These are phyloP conservation scores for Pachydiplax longipennis DNA, from an alignment of 2,888 invertebrate species.

Conservation along the genomic window DNA sequence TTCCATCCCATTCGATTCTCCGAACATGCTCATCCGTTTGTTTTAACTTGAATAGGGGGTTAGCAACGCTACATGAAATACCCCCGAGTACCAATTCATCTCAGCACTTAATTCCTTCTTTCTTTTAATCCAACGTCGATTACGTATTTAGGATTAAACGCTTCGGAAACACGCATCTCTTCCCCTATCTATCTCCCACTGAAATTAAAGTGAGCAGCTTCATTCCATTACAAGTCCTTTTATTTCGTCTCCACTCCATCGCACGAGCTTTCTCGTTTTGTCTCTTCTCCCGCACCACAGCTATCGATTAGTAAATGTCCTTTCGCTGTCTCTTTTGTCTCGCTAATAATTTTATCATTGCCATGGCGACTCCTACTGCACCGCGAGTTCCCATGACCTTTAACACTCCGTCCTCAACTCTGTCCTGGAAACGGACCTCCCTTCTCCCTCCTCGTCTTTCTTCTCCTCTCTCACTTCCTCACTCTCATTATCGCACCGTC, in stretches of 20 bases:
- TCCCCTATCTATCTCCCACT: neutral
- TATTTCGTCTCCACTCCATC: slow-evolving; percentile 32
- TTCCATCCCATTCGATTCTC: neutral
- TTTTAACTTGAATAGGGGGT: neutral
- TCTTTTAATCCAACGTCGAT: neutral
- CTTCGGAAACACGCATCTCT: neutral
- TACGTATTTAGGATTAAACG: neutral
- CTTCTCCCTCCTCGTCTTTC: neutral
- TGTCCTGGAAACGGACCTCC: neutral
- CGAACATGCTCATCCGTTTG: neutral
- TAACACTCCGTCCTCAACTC: slow-evolving; percentile 8
- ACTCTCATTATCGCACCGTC: neutral
- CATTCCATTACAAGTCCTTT: slow-evolving; percentile 34
- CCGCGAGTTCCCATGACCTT: slow-evolving; percentile 29
- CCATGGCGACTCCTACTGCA: slow-evolving; percentile 39
- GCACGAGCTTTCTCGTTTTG: slow-evolving; percentile 18
- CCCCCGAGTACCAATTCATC: neutral
- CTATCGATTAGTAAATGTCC: slow-evolving; percentile 25
- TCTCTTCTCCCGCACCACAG: neutral
- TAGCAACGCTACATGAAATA: neutral
- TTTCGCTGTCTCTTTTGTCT: slow-evolving; percentile 32
- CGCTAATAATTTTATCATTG: slow-evolving; percentile 44
- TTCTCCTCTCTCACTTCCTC: neutral
- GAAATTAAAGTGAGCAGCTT: slow-evolving; percentile 42
- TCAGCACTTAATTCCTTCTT: neutral